Evolutionary conservation across 2,888 invertebrate genomes (phyloP).

Genomic region (Eristalis intricaria): DNA sequence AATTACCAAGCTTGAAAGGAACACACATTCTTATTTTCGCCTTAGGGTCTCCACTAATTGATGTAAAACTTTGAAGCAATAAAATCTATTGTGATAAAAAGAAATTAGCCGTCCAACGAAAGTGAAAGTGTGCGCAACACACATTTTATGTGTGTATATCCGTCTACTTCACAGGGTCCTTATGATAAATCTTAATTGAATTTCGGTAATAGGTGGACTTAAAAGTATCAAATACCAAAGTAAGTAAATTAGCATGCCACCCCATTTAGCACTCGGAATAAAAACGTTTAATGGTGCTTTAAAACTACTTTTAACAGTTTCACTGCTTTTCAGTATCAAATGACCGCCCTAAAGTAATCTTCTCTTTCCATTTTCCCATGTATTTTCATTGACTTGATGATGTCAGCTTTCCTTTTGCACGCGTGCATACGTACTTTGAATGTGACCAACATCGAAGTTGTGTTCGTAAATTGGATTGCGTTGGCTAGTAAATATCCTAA

Average conservation of each 20-base stretch:
- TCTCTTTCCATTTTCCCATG: background rate
- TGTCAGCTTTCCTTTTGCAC: background rate
- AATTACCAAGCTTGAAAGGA: background rate
- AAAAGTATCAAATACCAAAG: conserved; percentile 22
- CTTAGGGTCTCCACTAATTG: background rate
- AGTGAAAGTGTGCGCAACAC: background rate
- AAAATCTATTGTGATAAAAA: conserved; percentile 9
- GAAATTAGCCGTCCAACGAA: background rate
- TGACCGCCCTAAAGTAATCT: conserved; percentile 9
- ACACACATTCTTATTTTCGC: background rate
- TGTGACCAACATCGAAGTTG: background rate
- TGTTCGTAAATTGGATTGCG: background rate
- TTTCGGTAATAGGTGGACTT: conserved; percentile 3
- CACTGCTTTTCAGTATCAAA: background rate
- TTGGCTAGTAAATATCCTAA: background rate
- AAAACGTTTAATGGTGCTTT: conserved; percentile 27
- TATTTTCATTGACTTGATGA: background rate
- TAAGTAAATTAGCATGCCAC: conserved; percentile 7
- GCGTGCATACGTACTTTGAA: no score
- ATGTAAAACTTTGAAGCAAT: background rate
- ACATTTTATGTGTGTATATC: background rate
- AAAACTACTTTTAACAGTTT: conserved; percentile 12
- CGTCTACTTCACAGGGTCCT: background rate
- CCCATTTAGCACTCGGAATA: conserved; percentile 12
- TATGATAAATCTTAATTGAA: conserved; percentile 14